These are phyloP conservation scores for Crocidura indochinensis DNA, from an alignment of 2,797 vertebrate genomes.

Conservation along the genomic window DNA sequence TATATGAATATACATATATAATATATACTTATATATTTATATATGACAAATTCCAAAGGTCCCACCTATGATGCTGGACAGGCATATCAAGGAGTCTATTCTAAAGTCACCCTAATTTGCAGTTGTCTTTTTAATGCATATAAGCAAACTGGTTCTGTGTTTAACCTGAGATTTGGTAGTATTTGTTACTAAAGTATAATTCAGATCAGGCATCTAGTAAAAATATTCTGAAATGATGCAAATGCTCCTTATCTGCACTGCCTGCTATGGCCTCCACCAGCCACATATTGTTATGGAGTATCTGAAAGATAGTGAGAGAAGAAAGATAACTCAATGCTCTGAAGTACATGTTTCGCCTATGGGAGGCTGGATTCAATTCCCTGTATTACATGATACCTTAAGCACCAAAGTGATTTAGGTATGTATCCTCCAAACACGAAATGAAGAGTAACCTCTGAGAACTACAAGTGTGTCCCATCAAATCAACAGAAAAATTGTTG, in stretches of 20 bases:
- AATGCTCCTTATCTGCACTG: neutral
- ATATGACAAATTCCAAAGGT: neutral
- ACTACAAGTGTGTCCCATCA: too few species aligned
- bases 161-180: conserved; percentile 9
- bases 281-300: neutral
- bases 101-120: neutral
- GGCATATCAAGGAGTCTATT: neutral
- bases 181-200: neutral
- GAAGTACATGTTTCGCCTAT: too few species aligned
- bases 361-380: too few species aligned
- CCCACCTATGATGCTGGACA: neutral
- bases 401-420: too few species aligned
- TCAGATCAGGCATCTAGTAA: neutral
- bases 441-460: too few species aligned
- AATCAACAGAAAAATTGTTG: too few species aligned
- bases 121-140: neutral
- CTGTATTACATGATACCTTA: too few species aligned
- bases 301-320: neutral
- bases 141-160: neutral
- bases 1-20: too few species aligned
- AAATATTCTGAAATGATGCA: neutral
- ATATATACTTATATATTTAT: too few species aligned
- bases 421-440: too few species aligned
- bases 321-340: too few species aligned
- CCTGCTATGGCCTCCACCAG: neutral